Evolutionary conservation across 2,113 vertebrate species (phyloP).

Genomic region (Stictonetta naevosa): DNA sequence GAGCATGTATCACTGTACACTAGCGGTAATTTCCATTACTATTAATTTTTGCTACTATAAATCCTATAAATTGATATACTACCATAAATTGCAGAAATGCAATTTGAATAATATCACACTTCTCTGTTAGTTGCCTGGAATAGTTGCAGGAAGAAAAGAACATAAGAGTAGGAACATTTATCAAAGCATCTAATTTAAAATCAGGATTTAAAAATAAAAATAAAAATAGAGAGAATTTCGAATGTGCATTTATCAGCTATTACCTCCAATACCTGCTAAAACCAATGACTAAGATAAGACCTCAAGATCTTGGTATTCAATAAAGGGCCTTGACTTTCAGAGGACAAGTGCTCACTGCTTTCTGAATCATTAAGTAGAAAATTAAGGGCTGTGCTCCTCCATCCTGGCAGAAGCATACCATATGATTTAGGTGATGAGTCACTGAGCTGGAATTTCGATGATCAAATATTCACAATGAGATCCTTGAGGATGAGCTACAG

Average conservation of each 20-base stretch:
- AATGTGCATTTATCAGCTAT: not conserved
- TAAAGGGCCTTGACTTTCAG: slow-evolving; percentile 57
- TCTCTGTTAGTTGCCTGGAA: not conserved
- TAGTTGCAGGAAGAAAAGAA: not conserved
- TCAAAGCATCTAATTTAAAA: not conserved
- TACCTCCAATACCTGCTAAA: not conserved
- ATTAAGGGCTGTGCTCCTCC: slow-evolving; percentile 43
- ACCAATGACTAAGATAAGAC: not conserved
- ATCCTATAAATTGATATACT: not conserved
- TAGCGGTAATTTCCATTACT: not conserved
- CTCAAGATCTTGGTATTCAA: slow-evolving; percentile 5
- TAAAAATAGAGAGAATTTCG: not conserved
- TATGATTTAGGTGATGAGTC: slow-evolving; percentile 66
- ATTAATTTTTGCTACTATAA: not conserved
- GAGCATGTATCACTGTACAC: not conserved
- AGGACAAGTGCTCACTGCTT: slow-evolving; percentile 37
- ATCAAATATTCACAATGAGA: slow-evolving; percentile 63
- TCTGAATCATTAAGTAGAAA: slow-evolving; percentile 62
- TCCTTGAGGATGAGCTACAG: slow-evolving; percentile 59
- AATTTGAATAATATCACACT: not conserved
- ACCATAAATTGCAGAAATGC: not conserved
- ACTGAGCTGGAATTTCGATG: slow-evolving; percentile 38
- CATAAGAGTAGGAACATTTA: not conserved
- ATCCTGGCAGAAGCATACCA: slow-evolving; percentile 27
- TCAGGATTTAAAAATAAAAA: not conserved